A percentile compares a stretch with the other conserved stretches of the same genome.
Conservation (phyloP, 2,797 vertebrate genomes). For the Lagodon rhomboides region DNA sequence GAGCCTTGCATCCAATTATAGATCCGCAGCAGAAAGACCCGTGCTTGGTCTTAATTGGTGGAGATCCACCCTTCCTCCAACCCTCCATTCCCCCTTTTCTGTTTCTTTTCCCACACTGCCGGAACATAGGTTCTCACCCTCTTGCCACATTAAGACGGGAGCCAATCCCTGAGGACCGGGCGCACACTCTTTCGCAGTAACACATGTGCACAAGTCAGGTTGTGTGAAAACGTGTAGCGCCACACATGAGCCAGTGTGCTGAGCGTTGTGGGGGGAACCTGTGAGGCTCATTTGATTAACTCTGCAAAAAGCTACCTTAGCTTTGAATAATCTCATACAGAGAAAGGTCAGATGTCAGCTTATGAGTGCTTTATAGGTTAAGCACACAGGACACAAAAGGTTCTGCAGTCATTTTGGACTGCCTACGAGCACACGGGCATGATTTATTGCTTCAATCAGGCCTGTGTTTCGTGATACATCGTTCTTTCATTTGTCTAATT, state of each 20-base stretch:
- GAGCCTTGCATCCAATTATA: constrained; percentile 62
- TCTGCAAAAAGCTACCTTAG: background rate
- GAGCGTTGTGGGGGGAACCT: background rate
- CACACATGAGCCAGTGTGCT: background rate
- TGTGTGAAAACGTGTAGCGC: constrained; percentile 18
- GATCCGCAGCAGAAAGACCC: constrained; percentile 34
- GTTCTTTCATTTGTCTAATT: constrained; percentile 78
- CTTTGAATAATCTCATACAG: background rate
- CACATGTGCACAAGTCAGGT: constrained; percentile 4
- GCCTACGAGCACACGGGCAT: constrained; percentile 20
- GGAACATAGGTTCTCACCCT: constrained; percentile 51
- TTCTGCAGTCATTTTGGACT: constrained; percentile 16
- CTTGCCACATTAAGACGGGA: constrained; percentile 48
- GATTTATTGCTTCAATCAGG: constrained; percentile 70
- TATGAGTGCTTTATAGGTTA: constrained; percentile 19
- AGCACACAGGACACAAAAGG: constrained; percentile 14
- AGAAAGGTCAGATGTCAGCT: background rate
- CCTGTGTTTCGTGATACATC: constrained; percentile 49
- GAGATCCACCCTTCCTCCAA: constrained; percentile 40
- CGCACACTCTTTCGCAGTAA: constrained; percentile 49
- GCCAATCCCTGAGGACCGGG: constrained; percentile 34
- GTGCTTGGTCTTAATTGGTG: constrained; percentile 66
- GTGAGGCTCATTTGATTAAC: background rate
- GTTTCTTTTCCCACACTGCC: constrained; percentile 18
- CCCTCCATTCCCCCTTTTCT: constrained; percentile 7